These are phyloP conservation scores for Eunapius fragilis DNA, from an alignment of 37 sponge, comb jelly and placozoan species.

Conservation along the genomic window DNA sequence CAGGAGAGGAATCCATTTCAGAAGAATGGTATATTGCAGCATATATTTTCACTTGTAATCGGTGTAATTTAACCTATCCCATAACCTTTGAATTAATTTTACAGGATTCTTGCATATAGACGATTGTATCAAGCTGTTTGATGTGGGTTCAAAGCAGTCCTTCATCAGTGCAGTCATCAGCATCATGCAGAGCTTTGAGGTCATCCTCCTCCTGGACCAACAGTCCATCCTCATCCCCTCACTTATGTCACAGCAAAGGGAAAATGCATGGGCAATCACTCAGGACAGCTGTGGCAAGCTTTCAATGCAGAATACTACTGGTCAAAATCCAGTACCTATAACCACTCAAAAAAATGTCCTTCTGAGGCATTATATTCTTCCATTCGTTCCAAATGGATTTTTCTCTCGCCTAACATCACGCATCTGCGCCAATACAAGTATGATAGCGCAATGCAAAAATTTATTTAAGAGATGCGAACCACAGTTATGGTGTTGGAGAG, in stretches of 20 bases:
- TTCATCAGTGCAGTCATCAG: slow-evolving; percentile 34
- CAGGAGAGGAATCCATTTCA: slow-evolving; percentile 58
- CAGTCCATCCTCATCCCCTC: slow-evolving; percentile 82
- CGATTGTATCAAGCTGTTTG: slow-evolving; percentile 34
- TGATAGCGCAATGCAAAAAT: slow-evolving; percentile 15
- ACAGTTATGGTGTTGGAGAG: slow-evolving; percentile 51
- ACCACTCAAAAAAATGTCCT: slow-evolving; percentile 16
- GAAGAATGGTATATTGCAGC: slow-evolving; percentile 74
- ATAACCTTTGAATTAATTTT: neutral
- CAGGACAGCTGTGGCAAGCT: neutral
- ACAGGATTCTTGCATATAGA: slow-evolving; percentile 62
- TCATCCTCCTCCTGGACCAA: slow-evolving; percentile 68
- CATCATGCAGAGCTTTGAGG: slow-evolving; percentile 87
- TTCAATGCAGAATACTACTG: neutral
- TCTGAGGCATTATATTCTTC: slow-evolving; percentile 55
- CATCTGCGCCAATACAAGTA: slow-evolving; percentile 54
- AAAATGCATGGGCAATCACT: slow-evolving; percentile 24
- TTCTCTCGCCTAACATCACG: slow-evolving; percentile 77
- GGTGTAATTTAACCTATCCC: neutral
- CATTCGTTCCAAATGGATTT: slow-evolving; percentile 82
- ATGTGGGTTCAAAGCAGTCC: neutral
- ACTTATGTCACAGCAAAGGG: slow-evolving; percentile 62
- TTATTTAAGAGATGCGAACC: neutral
- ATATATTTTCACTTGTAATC: neutral
- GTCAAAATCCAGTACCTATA: neutral